Evolutionary conservation across 2,797 vertebrate species (phyloP).

Genomic region (Amblyopsis hoosieri): DNA sequence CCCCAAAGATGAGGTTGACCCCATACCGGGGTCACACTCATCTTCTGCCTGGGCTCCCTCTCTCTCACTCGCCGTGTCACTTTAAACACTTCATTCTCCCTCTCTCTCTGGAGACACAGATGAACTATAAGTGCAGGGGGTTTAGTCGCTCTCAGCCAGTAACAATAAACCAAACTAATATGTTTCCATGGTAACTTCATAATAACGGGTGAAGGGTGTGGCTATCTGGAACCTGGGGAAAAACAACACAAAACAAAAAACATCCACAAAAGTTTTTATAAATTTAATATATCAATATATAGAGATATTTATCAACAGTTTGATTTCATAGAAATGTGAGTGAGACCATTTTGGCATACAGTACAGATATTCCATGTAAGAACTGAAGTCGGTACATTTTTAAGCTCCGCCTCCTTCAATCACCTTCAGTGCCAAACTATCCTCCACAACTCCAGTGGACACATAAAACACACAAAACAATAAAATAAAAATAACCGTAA

Average conservation of each 20-base stretch:
- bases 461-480: slow-evolving; percentile 22
- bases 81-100: background rate
- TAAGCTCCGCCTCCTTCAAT: slow-evolving; percentile 23
- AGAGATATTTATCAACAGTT: slow-evolving; percentile 87
- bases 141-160: no score
- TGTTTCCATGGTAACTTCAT: background rate
- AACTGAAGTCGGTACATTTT: slow-evolving; percentile 79
- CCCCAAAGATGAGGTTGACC: slow-evolving; percentile 13
- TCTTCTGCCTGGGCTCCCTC: background rate
- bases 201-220: background rate
- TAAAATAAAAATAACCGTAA: slow-evolving; percentile 45
- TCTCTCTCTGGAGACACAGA: background rate
- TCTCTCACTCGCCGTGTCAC: slow-evolving; percentile 8
- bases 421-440: no score
- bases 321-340: slow-evolving; percentile 86
- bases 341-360: slow-evolving; percentile 87
- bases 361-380: slow-evolving; percentile 84
- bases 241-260: background rate
- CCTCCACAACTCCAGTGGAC: slow-evolving; percentile 41
- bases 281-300: slow-evolving; percentile 90
- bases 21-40: slow-evolving; percentile 7
- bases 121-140: no score
- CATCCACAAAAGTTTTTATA: slow-evolving; percentile 67
- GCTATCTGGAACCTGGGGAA: background rate
- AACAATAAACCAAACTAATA: background rate